Percentiles rank a stretch among this genome's conserved stretches.
phyloP scores from a whole-genome alignment of 37 sponge, comb jelly and placozoan species.

The Bolinopsis microptera region DNA sequence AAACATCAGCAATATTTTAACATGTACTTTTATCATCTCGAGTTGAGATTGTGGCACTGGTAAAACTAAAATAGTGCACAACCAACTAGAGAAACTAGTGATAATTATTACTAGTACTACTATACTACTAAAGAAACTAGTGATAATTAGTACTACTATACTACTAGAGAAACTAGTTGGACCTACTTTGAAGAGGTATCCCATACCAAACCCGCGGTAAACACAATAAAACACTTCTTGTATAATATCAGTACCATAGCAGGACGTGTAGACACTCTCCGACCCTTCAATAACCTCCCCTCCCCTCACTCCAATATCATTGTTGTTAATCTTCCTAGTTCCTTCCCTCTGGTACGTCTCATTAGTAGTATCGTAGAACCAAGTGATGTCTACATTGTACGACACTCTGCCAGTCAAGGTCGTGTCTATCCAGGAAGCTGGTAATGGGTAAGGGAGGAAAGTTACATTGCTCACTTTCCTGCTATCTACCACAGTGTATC shows the following conservation, averaged over 20 bases:
- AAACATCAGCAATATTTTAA: too few species aligned
- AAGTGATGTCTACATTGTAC: background rate
- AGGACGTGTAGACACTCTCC: background rate
- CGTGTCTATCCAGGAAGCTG: background rate
- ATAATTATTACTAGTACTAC: too few species aligned
- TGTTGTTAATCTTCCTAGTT: background rate
- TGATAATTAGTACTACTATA: too few species aligned
- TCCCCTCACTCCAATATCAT: background rate
- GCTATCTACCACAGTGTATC: background rate
- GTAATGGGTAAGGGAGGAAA: slow-evolving; percentile 20
- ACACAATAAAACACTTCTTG: background rate
- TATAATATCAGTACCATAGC: background rate
- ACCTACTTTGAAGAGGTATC: background rate
- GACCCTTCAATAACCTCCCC: background rate
- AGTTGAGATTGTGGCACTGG: too few species aligned
- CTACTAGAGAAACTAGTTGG: too few species aligned
- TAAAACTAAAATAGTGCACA: too few species aligned
- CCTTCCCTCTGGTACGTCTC: background rate
- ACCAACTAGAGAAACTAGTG: too few species aligned
- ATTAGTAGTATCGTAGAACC: background rate
- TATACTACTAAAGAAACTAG: too few species aligned
- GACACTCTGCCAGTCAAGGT: background rate
- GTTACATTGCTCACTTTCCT: background rate
- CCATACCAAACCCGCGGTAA: background rate
- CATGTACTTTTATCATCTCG: too few species aligned